A percentile compares a stretch with the other conserved stretches of the same genome.
These are phyloP conservation scores for Meloidogyne exigua DNA, from an alignment of 1,140 invertebrate species.

Conservation along the genomic window DNA sequence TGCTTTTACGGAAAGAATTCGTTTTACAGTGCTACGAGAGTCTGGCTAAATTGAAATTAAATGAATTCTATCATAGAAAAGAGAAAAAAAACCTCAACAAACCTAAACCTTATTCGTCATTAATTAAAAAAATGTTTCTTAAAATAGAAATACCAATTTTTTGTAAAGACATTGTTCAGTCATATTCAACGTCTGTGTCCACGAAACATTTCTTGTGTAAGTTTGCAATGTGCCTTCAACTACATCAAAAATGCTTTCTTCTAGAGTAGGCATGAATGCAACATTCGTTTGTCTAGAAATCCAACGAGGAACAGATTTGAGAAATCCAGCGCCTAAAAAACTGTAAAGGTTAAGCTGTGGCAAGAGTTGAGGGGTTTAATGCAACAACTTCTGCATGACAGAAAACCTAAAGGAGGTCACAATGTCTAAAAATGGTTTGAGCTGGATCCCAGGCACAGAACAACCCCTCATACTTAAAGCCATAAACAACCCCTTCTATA, in stretches of 20 bases:
- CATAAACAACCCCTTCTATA: no score
- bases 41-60: slow-evolving; percentile 2
- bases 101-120: no score
- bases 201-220: slow-evolving; percentile 58
- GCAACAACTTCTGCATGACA: no score
- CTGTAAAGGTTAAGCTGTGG: no score
- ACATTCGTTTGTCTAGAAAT: slow-evolving; percentile 52
- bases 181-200: slow-evolving; percentile 44
- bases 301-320: slow-evolving; percentile 58
- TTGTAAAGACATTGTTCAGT: slow-evolving; percentile 48
- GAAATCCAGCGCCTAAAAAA: slow-evolving; percentile 58
- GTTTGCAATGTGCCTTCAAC: slow-evolving; percentile 47
- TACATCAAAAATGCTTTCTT: slow-evolving; percentile 52
- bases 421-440: no score
- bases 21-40: slow-evolving; percentile 27
- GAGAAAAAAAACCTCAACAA: no score
- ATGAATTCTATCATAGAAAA: neutral
- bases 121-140: no score
- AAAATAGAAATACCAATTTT: slow-evolving; percentile 29
- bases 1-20: slow-evolving; percentile 33
- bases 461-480: no score
- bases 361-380: no score
- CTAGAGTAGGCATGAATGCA: slow-evolving; percentile 51
- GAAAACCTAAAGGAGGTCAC: no score
- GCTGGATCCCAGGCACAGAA: no score